Percentiles rank a stretch among this genome's conserved stretches.
phyloP scores from a whole-genome alignment of 2,113 vertebrate species.

The Crotalus horridus region DNA sequence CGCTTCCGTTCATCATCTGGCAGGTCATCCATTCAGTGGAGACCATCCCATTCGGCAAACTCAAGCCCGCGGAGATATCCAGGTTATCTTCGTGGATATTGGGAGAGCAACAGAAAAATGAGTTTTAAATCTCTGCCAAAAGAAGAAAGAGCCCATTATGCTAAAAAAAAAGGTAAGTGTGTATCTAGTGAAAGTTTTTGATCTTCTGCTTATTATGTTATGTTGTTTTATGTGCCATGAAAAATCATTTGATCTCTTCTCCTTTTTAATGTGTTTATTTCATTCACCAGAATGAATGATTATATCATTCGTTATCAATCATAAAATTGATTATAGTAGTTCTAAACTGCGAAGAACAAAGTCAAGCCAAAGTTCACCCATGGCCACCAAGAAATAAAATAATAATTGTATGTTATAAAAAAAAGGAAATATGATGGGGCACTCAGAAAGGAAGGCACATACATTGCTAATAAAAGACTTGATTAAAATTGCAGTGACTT shows the following conservation, averaged over 20 bases:
- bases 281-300: background rate
- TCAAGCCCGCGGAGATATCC: conserved; percentile 74
- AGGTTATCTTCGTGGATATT: conserved; percentile 70
- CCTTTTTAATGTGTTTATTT: background rate
- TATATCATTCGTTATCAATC: background rate
- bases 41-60: conserved; percentile 78
- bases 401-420: background rate
- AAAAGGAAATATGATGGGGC: background rate
- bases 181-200: background rate
- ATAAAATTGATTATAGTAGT: background rate
- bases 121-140: conserved; percentile 76
- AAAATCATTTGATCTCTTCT: background rate
- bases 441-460: background rate
- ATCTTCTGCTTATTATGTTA: background rate
- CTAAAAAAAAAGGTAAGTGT: conserved; percentile 81
- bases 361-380: background rate
- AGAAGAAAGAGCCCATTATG: conserved; percentile 79
- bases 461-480: background rate
- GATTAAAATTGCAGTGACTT: background rate
- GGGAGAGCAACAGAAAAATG: conserved; percentile 72
- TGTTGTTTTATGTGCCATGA: background rate
- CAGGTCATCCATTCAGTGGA: conserved; percentile 69
- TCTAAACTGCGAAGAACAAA: background rate
- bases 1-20: conserved; percentile 60
- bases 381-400: background rate